phyloP scores from a whole-genome alignment of 2,113 vertebrate species.

The Pelobates fuscus region DNA sequence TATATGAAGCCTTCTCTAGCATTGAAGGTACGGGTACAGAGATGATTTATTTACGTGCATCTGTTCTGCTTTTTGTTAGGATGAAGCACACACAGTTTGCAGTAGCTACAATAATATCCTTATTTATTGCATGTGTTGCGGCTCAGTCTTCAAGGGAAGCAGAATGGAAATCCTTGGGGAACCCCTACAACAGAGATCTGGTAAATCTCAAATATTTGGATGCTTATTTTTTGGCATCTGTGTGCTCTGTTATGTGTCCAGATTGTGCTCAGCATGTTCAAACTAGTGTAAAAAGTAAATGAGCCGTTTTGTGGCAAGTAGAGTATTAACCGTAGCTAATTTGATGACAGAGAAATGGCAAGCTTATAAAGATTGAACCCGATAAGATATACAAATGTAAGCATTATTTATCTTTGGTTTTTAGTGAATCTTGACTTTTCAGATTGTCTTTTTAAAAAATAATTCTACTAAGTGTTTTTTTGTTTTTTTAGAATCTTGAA shows the following conservation, averaged over 20 bases:
- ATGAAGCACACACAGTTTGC: slow-evolving; percentile 45
- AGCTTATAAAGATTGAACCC: no score
- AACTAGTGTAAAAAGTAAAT: neutral
- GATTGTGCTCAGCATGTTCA: neutral
- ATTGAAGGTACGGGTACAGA: neutral
- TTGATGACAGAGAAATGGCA: no score
- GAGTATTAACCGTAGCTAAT: no score
- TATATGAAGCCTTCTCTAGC: neutral
- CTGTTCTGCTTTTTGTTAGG: neutral
- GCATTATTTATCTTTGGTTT: no score
- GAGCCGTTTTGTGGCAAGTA: neutral
- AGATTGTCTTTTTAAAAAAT: no score
- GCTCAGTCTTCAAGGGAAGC: slow-evolving; percentile 48
- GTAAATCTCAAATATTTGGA: slow-evolving; percentile 32
- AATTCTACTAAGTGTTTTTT: no score
- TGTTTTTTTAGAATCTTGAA: no score
- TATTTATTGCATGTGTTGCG: slow-evolving; percentile 34
- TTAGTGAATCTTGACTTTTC: no score
- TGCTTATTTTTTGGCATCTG: neutral
- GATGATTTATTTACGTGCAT: neutral
- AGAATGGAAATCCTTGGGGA: slow-evolving; percentile 56
- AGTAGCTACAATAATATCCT: slow-evolving; percentile 16
- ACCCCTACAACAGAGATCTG: slow-evolving; percentile 59
- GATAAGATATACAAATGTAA: no score
- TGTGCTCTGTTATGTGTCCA: neutral